A percentile compares a stretch with the other conserved stretches of the same genome.
Conservation (phyloP, 1,140 invertebrate genomes). For the Sminthurides bifidus region DNA sequence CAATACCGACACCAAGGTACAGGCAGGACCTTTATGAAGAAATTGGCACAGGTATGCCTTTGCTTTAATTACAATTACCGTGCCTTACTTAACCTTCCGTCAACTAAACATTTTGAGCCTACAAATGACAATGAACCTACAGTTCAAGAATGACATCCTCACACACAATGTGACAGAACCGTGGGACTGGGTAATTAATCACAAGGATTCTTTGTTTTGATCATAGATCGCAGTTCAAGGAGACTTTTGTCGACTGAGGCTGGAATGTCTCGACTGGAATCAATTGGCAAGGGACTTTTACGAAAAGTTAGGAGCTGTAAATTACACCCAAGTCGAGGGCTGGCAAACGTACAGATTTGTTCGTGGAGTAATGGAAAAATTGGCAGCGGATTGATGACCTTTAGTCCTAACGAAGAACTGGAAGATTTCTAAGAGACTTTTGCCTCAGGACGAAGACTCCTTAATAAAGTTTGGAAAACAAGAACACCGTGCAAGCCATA, state of each 20-base stretch:
- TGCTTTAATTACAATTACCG: neutral
- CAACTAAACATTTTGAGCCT: no score
- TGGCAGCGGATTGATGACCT: neutral
- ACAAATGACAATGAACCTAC: no score
- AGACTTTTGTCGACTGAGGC: constrained; percentile 52
- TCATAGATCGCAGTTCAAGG: constrained; percentile 46
- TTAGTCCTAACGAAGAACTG: no score
- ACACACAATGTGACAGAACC: no score
- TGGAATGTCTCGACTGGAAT: constrained; percentile 73
- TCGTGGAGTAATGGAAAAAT: constrained; percentile 25
- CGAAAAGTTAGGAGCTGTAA: constrained; percentile 48
- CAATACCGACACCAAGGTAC: constrained; percentile 50
- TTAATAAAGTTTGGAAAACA: no score
- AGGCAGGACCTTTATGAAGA: constrained; percentile 54
- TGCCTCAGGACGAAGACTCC: no score
- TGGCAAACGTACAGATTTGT: constrained; percentile 58
- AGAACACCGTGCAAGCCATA: no score
- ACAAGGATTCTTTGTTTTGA: neutral
- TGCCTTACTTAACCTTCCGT: neutral
- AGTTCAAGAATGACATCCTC: no score
- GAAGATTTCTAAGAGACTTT: no score
- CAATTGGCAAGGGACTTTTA: constrained; percentile 60
- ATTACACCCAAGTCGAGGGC: constrained; percentile 52
- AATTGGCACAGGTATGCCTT: constrained; percentile 52
- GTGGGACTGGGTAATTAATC: no score